phyloP scores from a whole-genome alignment of 2,797 vertebrate species.

The Neomorphus geoffroyi region DNA sequence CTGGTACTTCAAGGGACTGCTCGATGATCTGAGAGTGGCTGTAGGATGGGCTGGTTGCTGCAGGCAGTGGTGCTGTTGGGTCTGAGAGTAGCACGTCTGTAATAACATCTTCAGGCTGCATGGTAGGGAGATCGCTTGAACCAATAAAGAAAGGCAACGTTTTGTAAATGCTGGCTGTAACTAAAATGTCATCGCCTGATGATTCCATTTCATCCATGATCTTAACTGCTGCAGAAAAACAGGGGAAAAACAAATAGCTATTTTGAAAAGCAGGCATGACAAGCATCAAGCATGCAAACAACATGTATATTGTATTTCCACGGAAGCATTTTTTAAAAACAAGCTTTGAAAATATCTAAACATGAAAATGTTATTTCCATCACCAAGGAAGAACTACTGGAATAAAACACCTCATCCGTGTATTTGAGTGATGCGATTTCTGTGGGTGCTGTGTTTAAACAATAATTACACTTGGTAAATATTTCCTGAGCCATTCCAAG shows the following conservation, averaged over 20 bases:
- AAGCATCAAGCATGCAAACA: neutral
- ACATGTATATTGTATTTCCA: neutral
- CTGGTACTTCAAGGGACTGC: neutral
- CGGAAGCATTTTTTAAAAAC: neutral
- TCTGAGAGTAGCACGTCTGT: neutral
- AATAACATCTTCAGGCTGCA: neutral
- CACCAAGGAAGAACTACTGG: neutral
- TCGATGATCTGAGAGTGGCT: slow-evolving; percentile 13
- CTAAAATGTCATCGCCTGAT: slow-evolving; percentile 47
- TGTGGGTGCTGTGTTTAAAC: neutral
- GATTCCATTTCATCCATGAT: slow-evolving; percentile 50
- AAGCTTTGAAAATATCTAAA: neutral
- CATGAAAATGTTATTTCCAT: neutral
- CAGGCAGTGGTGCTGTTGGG: neutral
- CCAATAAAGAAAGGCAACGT: slow-evolving; percentile 34
- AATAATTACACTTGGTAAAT: neutral
- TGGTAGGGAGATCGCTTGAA: neutral
- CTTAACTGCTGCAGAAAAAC: slow-evolving; percentile 50
- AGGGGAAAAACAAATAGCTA: neutral
- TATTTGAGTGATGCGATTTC: neutral
- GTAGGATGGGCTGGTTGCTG: neutral
- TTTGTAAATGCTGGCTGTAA: neutral
- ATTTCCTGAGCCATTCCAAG: neutral
- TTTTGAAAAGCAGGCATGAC: neutral
- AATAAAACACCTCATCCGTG: neutral